These are phyloP conservation scores for Nematostella vectensis DNA, from an alignment of 92 coral and sea anemone genomes.

Conservation along the genomic window DNA sequence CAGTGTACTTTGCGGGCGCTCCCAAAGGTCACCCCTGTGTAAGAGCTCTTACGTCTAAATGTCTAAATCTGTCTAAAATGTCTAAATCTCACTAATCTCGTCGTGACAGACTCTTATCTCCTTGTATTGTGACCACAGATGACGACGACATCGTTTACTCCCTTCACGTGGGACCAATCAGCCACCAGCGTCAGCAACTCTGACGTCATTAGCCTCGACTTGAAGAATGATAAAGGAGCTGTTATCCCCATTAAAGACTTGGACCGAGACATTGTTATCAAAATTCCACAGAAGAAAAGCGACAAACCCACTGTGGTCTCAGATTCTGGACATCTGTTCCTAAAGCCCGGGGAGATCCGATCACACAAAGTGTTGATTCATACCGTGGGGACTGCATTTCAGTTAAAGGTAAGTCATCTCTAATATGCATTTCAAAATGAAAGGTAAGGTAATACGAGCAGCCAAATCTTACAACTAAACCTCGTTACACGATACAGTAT, in stretches of 20 bases:
- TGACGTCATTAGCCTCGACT: constrained; percentile 34
- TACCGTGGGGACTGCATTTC: constrained; percentile 36
- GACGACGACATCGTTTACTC: constrained; percentile 40
- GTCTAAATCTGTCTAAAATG: no score
- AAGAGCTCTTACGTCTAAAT: no score
- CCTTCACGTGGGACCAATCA: constrained; percentile 63
- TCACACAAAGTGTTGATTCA: constrained; percentile 31
- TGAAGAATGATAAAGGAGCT: constrained; percentile 39
- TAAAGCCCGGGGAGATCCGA: constrained; percentile 51
- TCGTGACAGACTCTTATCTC: no score
- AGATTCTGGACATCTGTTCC: constrained; percentile 20
- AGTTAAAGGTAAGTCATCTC: constrained; percentile 21
- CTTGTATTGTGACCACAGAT: no score
- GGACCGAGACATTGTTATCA: constrained; percentile 34
- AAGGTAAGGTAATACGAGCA: no score
- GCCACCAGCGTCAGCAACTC: constrained; percentile 38
- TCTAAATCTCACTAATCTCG: no score
- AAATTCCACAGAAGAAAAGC: constrained; percentile 18
- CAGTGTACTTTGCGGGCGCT: no score
- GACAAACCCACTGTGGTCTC: constrained; percentile 2
- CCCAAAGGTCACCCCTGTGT: no score
- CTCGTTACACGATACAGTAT: no score
- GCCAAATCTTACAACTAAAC: no score
- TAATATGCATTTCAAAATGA: no score
- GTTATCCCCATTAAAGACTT: constrained; percentile 30